Evolutionary conservation across 2,888 invertebrate species (phyloP), one percentile per base, ranked within the genome.

Genomic region (Dryobota labecula): DNA sequence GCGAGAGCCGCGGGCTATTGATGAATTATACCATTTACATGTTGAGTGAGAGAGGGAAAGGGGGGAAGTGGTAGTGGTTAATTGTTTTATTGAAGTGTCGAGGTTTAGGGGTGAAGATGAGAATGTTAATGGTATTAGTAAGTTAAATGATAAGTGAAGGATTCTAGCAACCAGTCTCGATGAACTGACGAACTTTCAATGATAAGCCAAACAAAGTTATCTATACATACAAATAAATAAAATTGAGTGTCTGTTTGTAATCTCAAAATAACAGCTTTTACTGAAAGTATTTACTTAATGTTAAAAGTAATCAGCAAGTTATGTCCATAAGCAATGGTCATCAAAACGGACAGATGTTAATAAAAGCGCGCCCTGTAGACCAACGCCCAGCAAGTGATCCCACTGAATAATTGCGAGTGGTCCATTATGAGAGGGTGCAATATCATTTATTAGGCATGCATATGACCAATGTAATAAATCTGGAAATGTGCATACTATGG

Each of bases 11-110:
- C 84, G 58, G 82, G 86, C 85, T 92, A 90, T 91, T 90, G 91
- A 90, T 85, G 85, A 85, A 88, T 90, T 90, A 89, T 83, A 70
- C 63, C 82, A 90, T 90, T 88, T 88, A 83, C 86, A 87, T 88
- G 76, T 61, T 43, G 67, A 79, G 61, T 36, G 47, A 63, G 33
- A 54, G 58, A 43, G 33, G 38, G n/a, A n/a, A 9, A 2, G 58
- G 53, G 49, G 53, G 73, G 36, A 56, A 60, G 54, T 36, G 53
- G 33, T 43, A 73, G 45, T 24, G 18, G 67, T 72, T 75, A 72
- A 84, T 78, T 65, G 71, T 74, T 68, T 76, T 78, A 77, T 70
- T 64, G 58, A 58, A 67, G 73, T 76, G 73, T 78, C 73, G 47
- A 76, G 56, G 65, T 61, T 57, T 65, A 58, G 51, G 80, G 73